These are phyloP conservation scores for Pelusios castaneus DNA, from an alignment of 2,113 vertebrate genomes.

Conservation along the genomic window DNA sequence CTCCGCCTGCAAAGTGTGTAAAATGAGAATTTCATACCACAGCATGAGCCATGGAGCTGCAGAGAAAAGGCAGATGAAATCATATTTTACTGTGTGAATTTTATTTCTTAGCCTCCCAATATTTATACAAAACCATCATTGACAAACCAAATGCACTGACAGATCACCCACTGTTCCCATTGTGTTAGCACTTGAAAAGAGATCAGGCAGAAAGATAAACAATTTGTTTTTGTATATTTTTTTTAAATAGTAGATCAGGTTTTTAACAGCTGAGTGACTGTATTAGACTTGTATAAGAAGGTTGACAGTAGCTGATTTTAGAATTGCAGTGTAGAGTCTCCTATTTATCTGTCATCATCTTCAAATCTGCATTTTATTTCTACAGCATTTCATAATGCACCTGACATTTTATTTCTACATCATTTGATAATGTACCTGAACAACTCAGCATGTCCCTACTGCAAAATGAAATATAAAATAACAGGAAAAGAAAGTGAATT, in stretches of 20 bases:
- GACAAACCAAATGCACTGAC: conserved; percentile 86
- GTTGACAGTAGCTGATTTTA: conserved; percentile 73
- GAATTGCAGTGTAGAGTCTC: conserved; percentile 61
- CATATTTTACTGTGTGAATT: conserved; percentile 85
- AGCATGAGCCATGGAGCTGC: conserved; percentile 92
- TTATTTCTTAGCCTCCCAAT: conserved; percentile 83
- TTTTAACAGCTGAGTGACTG: conserved; percentile 81
- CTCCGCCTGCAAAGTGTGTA: conserved; percentile 98
- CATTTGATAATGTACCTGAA: conserved; percentile 54
- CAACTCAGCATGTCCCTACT: conserved; percentile 56
- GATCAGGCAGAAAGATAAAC: conserved; percentile 86
- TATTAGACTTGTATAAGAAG: conserved; percentile 79
- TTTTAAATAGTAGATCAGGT: conserved; percentile 81
- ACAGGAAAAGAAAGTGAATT: conserved; percentile 45
- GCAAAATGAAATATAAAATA: conserved; percentile 63
- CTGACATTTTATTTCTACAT: conserved; percentile 63
- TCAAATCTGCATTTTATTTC: conserved; percentile 71
- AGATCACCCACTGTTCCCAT: conserved; percentile 85
- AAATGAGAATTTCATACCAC: conserved; percentile 99
- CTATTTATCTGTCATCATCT: conserved; percentile 63
- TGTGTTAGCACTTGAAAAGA: conserved; percentile 84
- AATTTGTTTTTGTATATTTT: conserved; percentile 86
- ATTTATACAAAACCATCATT: conserved; percentile 87
- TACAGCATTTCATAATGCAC: conserved; percentile 51
- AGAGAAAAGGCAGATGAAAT: conserved; percentile 88